Evolutionary conservation across 2,113 vertebrate species (phyloP), one percentile per base, ranked within the genome.

Genomic region (Aegithalos caudatus): DNA sequence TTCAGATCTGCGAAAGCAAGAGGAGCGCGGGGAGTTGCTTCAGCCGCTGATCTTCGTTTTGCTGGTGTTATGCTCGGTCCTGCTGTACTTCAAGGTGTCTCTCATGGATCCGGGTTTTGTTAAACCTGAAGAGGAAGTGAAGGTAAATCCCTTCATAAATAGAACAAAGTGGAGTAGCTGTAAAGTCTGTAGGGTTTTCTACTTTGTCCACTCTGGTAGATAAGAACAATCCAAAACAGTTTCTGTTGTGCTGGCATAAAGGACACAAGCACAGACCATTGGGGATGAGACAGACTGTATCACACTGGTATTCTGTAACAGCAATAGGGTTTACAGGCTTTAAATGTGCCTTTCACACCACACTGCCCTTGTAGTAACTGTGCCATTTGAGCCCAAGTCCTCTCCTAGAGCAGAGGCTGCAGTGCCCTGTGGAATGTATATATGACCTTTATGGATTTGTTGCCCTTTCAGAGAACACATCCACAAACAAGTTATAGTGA

Each of bases 91-190:
- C 19, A 98, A 94, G 1, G 99, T 99, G n/a, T 99, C 99, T 4
- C 98, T 99, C 56, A 99, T 99, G 99, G 99, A 99, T 85, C 99
- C 99, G 0, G 99, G 99, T 14, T 99, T 99, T 48, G 99, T 99
- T 57, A 89, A 97, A 45, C 62, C 98, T 48, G 98, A 99, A 33
- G 92, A 92, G 11, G 96, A 92, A 12, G 37, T 2, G 10, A 54
- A 97, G 94, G 97, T 97, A 93, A 8, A 61, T 65, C 20, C 6
- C 25, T 35, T 70, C 6, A 4, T 9, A 15, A 57, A 25, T 4
- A 53, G 66, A 89, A 56, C 12, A 38, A 48, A 17, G 35, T 6
- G 14, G 10, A 28, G 60, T 31, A 65, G 48, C 13, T 93, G 4
- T 80, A 24, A 72, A 65, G 35, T 38, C 45, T 21, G 2, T 42